These are phyloP conservation scores for Brachionus calyciflorus DNA, from an alignment of 1,140 invertebrate species.

Conservation along the genomic window DNA sequence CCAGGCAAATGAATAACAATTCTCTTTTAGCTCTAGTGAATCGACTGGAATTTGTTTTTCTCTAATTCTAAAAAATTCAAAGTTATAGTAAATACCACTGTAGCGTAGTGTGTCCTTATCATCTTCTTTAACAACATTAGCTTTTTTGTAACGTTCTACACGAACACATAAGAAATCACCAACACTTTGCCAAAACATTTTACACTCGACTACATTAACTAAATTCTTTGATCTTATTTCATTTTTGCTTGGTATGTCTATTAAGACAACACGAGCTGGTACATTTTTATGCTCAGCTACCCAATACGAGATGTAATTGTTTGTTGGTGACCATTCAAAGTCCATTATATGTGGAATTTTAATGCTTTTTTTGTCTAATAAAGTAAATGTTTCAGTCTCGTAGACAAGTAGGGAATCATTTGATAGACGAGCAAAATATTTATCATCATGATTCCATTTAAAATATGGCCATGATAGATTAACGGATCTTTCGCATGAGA, in stretches of 20 bases:
- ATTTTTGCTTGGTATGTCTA: constrained; percentile 69
- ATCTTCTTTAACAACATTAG: constrained; percentile 74
- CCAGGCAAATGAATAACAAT: constrained; percentile 80
- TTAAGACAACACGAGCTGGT: constrained; percentile 63
- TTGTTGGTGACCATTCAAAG: constrained; percentile 95
- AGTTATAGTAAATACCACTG: constrained; percentile 93
- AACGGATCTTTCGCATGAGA: constrained; percentile 71
- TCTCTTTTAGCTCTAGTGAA: constrained; percentile 79
- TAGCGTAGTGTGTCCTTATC: constrained; percentile 63
- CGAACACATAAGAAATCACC: constrained; percentile 97
- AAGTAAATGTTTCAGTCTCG: constrained; percentile 77
- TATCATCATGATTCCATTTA: constrained; percentile 90
- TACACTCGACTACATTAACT: constrained; percentile 95
- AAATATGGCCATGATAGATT: constrained; percentile 73
- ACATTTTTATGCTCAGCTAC: constrained; percentile 81
- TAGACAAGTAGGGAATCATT: constrained; percentile 79
- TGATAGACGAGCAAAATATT: constrained; percentile 79
- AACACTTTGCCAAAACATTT: constrained; percentile 97
- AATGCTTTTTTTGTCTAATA: constrained; percentile 89
- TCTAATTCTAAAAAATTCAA: constrained; percentile 92
- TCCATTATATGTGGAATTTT: constrained; percentile 73
- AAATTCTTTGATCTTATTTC: constrained; percentile 84
- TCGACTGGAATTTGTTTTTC: constrained; percentile 98
- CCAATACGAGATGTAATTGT: constrained; percentile 95
- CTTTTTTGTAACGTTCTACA: constrained; percentile 91